phyloP scores from a whole-genome alignment of 2,888 invertebrate genomes.

The Chromoteleia sp. region DNA sequence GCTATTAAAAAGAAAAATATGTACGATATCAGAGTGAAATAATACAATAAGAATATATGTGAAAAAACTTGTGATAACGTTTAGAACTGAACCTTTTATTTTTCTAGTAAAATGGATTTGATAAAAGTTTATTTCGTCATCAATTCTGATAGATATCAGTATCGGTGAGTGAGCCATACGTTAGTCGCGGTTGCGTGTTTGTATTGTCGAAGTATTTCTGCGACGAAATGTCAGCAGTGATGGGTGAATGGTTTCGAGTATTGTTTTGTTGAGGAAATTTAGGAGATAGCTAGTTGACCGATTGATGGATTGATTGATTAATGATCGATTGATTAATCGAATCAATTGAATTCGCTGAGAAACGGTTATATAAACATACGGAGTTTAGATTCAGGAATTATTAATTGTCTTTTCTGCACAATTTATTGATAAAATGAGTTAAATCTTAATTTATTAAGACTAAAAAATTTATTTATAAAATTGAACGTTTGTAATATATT shows the following conservation, averaged over 20 bases:
- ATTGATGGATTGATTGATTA: constrained; percentile 45
- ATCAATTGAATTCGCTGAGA: constrained; percentile 21
- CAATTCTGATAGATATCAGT: constrained; percentile 62
- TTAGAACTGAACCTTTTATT: too few relatives aligned
- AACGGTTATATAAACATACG: neutral
- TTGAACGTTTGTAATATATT: constrained; percentile 3
- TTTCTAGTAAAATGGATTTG: constrained; percentile 55
- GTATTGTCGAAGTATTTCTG: constrained; percentile 48
- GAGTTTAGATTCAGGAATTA: too few relatives aligned
- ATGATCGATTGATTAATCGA: constrained; percentile 46
- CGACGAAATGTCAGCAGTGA: constrained; percentile 55
- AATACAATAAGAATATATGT: too few relatives aligned
- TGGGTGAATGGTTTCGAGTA: constrained; percentile 32
- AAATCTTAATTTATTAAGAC: too few relatives aligned
- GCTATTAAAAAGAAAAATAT: too few relatives aligned
- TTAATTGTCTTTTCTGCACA: too few relatives aligned
- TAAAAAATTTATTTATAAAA: constrained; percentile 16
- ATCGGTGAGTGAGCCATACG: constrained; percentile 43
- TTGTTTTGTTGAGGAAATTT: constrained; percentile 32
- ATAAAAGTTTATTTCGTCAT: constrained; percentile 63
- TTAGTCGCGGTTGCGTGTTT: constrained; percentile 40
- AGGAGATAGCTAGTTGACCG: constrained; percentile 16
- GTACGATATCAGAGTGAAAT: too few relatives aligned
- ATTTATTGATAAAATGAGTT: too few relatives aligned
- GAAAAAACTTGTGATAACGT: too few relatives aligned